These are phyloP conservation scores for Petrolisthes cinctipes DNA, from an alignment of 2,888 invertebrate species.

Conservation along the genomic window DNA sequence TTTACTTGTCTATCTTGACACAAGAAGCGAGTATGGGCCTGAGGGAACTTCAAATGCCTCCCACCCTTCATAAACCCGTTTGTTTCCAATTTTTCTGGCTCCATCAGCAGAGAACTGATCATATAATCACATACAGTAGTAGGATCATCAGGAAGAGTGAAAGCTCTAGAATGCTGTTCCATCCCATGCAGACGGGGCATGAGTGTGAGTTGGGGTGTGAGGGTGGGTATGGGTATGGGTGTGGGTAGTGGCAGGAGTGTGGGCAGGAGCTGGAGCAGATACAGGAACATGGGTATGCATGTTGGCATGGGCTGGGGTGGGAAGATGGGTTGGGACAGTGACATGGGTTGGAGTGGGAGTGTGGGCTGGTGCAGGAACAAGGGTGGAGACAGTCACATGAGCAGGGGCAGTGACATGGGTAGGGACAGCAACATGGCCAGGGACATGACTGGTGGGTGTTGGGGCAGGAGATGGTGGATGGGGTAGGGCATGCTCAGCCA, in stretches of 20 bases:
- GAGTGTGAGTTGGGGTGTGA: not conserved
- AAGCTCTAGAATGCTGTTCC: constrained; percentile 33
- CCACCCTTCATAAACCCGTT: too few relatives aligned
- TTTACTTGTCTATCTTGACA: too few relatives aligned
- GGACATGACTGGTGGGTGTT: not conserved
- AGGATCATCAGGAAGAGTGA: constrained; percentile 1
- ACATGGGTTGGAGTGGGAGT: not conserved
- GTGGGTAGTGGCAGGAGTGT: constrained; percentile 9
- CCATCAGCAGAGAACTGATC: not conserved
- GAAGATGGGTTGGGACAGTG: not conserved
- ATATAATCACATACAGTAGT: not conserved
- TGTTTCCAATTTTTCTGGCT: too few relatives aligned
- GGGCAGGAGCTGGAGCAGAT: constrained; percentile 19
- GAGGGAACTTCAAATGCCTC: too few relatives aligned
- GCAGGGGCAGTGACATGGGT: not conserved
- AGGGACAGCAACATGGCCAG: not conserved
- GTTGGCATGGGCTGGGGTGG: not conserved
- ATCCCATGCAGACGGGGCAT: constrained; percentile 26
- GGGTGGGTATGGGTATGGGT: not conserved
- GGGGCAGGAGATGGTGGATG: not conserved
- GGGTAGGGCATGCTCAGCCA: too few relatives aligned
- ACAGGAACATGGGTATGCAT: too few relatives aligned
- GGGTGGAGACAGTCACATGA: not conserved
- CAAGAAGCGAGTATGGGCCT: too few relatives aligned
- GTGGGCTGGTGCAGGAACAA: not conserved